Base-by-base conservation (phyloP, 2,113 vertebrate genomes). In the Actenoides hombroni region DNA sequence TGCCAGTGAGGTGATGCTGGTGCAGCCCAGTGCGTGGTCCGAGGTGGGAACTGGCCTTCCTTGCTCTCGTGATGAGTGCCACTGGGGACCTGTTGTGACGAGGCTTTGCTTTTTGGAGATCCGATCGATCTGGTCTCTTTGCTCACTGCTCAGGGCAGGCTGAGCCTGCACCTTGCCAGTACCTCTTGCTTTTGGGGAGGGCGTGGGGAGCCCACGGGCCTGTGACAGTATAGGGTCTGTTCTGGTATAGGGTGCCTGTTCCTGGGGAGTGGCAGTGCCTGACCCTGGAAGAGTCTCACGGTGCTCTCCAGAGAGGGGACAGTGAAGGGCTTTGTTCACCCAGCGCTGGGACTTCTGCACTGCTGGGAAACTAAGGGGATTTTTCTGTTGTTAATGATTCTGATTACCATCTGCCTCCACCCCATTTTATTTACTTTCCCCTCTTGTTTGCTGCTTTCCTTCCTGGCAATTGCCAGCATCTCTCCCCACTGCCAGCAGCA, bases 81-180 rank as follows among this genome's bases (percentile, higher is more conserved):
- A 26, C 1, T 0, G 0, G 1, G 56, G 61, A 25, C 7, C 2
- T 2, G 6, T 13, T 0, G 0, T 0, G 2, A 16, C 24, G 37
- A 12, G 40, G 26, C 28, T 94, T 87, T 78, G 11, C 6, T 63
- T 24, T 0, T 1, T 14, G 56, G 19, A 29, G 56, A 40, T 37
- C 16, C 0, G 2, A 23, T 16, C 0, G 1, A 5, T 29, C 3
- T 11, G 3, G 16, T 10, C 35, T 28, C 46, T 11, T 28, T 42
- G n/a, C n/a, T 63, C 37, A 53, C 25, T 68, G 59, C 64, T 73
- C 5, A 16, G n/a, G 44, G 26, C 88, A 67, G 67, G 54, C 48
- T 77, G 48, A 83, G 44, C 35, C 44, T 3, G 1, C 17, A 1
- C 31, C 57, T 65, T 3, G 0, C 20, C 61, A 33, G 33, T 16